phyloP scores from a whole-genome alignment of 1,140 invertebrate genomes.

The Asbolus verrucosus region DNA sequence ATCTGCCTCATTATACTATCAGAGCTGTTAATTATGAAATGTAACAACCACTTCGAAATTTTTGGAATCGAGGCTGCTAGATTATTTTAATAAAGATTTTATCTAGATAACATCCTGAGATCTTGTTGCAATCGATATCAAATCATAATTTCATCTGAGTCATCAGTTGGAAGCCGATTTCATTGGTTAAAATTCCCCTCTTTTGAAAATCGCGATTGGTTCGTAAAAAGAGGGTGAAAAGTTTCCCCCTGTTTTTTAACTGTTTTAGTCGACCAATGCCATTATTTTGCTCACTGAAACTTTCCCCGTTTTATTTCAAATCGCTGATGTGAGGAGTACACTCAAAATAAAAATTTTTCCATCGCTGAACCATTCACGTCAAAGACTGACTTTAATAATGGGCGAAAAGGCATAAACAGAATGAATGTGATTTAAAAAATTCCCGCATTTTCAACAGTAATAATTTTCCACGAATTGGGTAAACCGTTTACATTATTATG shows the following conservation, averaged over 20 bases:
- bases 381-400: too few relatives aligned
- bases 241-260: conserved; percentile 59
- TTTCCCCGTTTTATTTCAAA: conserved; percentile 22
- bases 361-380: too few relatives aligned
- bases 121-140: conserved; percentile 45
- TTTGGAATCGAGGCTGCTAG: too few relatives aligned
- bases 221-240: conserved; percentile 57
- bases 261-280: conserved; percentile 58
- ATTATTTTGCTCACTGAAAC: conserved; percentile 16
- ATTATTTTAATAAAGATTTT: conserved; percentile 22
- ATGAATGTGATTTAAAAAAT: too few relatives aligned
- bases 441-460: too few relatives aligned
- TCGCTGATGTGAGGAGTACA: conserved; percentile 4
- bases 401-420: too few relatives aligned
- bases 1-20: conserved; percentile 16
- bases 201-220: conserved; percentile 55
- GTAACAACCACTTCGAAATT: too few relatives aligned
- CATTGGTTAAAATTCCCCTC: conserved; percentile 54
- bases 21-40: too few relatives aligned
- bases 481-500: too few relatives aligned
- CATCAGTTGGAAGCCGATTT: conserved; percentile 41
- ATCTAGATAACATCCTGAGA: conserved; percentile 15
- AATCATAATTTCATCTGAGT: conserved; percentile 53
- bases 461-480: too few relatives aligned
- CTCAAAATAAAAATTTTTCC: conserved; percentile 32